Conservation (phyloP, 1,140 invertebrate species). For the Potamilus streckersoni region DNA sequence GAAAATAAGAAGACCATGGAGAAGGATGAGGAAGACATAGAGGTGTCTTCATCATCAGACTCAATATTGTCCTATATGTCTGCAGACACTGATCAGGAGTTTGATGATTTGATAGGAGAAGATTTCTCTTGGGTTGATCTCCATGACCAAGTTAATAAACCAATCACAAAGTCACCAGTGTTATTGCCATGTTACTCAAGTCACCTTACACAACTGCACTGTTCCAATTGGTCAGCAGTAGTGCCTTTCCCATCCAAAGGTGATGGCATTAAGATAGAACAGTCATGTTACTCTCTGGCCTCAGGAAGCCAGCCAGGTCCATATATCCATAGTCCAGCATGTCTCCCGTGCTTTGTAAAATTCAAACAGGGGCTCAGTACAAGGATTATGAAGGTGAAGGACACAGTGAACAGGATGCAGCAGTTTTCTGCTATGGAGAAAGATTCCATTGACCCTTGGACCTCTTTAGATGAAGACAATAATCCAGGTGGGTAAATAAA, state of each 20-base stretch:
- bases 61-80: conserved; percentile 84
- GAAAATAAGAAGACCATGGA: conserved; percentile 17
- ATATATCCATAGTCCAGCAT: conserved; percentile 42
- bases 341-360: conserved; percentile 58
- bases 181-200: conserved; percentile 95
- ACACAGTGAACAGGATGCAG: conserved; percentile 10
- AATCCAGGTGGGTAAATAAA: neutral
- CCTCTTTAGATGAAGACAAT: neutral
- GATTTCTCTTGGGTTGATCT: conserved; percentile 83
- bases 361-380: conserved; percentile 65
- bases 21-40: conserved; percentile 1
- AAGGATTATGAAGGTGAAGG: conserved; percentile 65
- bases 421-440: no score
- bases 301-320: conserved; percentile 51
- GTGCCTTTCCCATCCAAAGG: conserved; percentile 46
- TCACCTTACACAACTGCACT: conserved; percentile 86
- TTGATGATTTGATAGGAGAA: conserved; percentile 25
- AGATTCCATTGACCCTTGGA: conserved; percentile 4
- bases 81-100: conserved; percentile 75
- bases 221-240: conserved; percentile 66
- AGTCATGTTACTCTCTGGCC: conserved; percentile 57
- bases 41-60: conserved; percentile 31
- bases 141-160: conserved; percentile 94
- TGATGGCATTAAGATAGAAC: conserved; percentile 43
- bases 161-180: conserved; percentile 88